Conservation (phyloP, 23 tunicate species). For the Trididemnum nubilum region DNA sequence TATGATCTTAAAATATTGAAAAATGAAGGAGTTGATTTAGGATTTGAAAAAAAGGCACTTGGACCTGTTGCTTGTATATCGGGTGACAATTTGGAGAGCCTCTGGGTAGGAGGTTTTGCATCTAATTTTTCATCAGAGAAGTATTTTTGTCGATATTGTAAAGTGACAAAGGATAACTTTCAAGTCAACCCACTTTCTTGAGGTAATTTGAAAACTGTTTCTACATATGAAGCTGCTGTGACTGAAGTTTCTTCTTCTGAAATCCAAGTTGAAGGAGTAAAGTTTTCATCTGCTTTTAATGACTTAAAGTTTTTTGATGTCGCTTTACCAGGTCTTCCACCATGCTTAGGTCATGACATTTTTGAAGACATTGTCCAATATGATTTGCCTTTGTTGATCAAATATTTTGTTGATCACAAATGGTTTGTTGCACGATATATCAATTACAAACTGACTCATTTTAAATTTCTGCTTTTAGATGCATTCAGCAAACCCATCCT, state of each 20-base stretch:
- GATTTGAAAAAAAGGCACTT: neutral
- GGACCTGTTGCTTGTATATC: slow-evolving; percentile 15
- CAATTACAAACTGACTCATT: slow-evolving; percentile 19
- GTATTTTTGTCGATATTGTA: slow-evolving; percentile 46
- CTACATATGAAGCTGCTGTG: neutral
- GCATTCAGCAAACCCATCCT: neutral
- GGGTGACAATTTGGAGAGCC: slow-evolving; percentile 41
- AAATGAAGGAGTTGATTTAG: slow-evolving; percentile 39
- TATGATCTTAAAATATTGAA: slow-evolving; percentile 30
- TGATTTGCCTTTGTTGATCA: slow-evolving; percentile 40
- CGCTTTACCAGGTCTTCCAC: slow-evolving; percentile 51
- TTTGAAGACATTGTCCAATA: slow-evolving; percentile 49
- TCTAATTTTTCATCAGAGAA: slow-evolving; percentile 19
- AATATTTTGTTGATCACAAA: slow-evolving; percentile 22
- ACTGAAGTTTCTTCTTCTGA: neutral
- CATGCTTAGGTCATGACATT: slow-evolving; percentile 54
- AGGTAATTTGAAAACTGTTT: neutral
- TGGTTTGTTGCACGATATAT: slow-evolving; percentile 36
- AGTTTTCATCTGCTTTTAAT: slow-evolving; percentile 31
- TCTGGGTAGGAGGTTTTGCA: slow-evolving; percentile 46
- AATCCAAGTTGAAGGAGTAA: slow-evolving; percentile 10
- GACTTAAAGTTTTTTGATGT: slow-evolving; percentile 42
- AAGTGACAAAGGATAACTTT: neutral
- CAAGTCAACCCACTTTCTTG: neutral
- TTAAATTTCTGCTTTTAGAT: neutral